Base-by-base conservation (phyloP, 2,888 invertebrate genomes). In the Caenorhabditis sulstoni region DNA sequence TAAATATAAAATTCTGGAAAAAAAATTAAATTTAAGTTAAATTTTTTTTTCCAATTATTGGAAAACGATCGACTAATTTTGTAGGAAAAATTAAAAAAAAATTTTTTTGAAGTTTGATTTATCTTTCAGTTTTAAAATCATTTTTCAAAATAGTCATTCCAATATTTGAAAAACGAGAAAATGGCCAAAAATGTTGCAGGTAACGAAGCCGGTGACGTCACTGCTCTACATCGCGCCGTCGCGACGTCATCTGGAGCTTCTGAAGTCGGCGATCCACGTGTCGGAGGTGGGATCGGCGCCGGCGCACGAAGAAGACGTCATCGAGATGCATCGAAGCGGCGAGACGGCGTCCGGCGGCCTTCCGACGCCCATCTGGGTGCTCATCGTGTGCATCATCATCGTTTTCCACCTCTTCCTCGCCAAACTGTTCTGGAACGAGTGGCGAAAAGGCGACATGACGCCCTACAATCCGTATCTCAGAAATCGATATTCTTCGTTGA, bases 371-470 rank as follows among this genome's bases (percentile, higher is more conserved):
- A 96, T 97, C 91, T 97, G 96, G 96, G 94, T 95, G 55, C 94
- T 95, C 79, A 94, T 97, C 84, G 94, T 94, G 90, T 93, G 94
- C 90, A 93, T 96, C 82, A 95, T 97, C 86, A 93, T 95, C 76
- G 93, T 95, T 87, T 97, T 97, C 92, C 96, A 97, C 92, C 92
- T 96, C 88, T 96, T 97, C 92, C 93, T 97, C 35, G 95, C 95
- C 92, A 95, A 96, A 91, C 93, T 96, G 86, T 94, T 97, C 83
- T 94, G 95, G 92, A 95, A 94, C 9, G 86, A 86, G 37, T 86
- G 83, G 81, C 47, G 82, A 3, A 86, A 86, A 66, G 86, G 82
- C 49, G 86, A 86, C 23, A 82, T 85, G 79, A 85, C 84, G 20
- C 86, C 86, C 0, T 86, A 82, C 50, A 86, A 85, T 61, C 83